Percentiles rank a stretch among this genome's conserved stretches.
phyloP scores from a whole-genome alignment of 2,113 vertebrate genomes.

The Pelodiscus sinensis region DNA sequence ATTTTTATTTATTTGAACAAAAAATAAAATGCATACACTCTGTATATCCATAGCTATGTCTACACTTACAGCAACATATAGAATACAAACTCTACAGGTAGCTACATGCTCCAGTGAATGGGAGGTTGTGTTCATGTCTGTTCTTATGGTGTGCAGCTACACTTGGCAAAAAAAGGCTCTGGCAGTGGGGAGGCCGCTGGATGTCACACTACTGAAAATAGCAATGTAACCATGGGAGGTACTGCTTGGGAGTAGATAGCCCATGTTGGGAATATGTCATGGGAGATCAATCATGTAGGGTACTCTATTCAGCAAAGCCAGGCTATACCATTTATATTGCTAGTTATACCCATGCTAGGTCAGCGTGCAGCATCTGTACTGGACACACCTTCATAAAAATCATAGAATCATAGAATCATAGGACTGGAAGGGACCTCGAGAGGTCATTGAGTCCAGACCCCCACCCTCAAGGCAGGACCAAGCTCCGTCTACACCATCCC shows the following conservation, averaged over 20 bases:
- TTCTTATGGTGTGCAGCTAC: background rate
- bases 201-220: background rate
- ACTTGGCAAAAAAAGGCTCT: background rate
- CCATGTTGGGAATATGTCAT: background rate
- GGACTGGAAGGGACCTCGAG: no score
- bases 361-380: background rate
- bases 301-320: background rate
- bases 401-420: no score
- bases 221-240: background rate
- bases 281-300: background rate
- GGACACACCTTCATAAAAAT: background rate
- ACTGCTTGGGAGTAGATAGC: background rate
- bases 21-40: background rate
- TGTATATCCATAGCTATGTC: background rate
- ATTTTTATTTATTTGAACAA: background rate
- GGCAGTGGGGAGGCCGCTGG: background rate
- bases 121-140: background rate
- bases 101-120: background rate
- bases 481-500: no score
- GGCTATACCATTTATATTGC: background rate
- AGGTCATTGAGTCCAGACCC: no score
- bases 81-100: background rate
- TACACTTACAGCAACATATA: background rate
- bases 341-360: background rate
- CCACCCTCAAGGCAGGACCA: no score